Base-by-base conservation (phyloP, 2,888 invertebrate species). In the Apotomis capreana region DNA sequence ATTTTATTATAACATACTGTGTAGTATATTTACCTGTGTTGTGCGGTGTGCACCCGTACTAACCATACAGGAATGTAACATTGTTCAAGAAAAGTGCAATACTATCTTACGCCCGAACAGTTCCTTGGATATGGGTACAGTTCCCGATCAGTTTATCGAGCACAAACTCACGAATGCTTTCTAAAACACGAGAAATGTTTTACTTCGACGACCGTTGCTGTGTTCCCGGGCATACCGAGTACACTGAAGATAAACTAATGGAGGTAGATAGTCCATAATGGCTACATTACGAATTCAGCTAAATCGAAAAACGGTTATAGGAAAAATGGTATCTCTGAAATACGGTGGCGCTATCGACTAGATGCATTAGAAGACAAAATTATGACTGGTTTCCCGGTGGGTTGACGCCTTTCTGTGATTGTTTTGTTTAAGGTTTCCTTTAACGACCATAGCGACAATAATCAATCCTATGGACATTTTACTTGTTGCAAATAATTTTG, bases 161-260 rank as follows among this genome's bases (percentile, higher is more conserved):
- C 73, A 68, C 75, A 74, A 83, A 81, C 86, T 86, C 87, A 87
- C 87, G 87, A 89, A 84, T 83, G 84, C 86, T 87, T 84, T 87
- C 87, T 86, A 84, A 81, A 85, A 92, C 91, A 91, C 83, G 90
- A 87, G 86, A 92, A 92, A 85, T 89, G 89, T 89, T 91, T 92
- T 90, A 92, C 87, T 86, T 83, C 84, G 86, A 88, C 87, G 86
- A 86, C 85, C 85, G 81, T 82, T 79, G 80, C 83, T 79, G 83
- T 84, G 87, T 86, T 79, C 79, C 80, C 65, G 77, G 82, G 80
- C 81, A 80, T 77, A 80, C 78, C 74, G 78, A 70, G 74, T 73
- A 70, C 70, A 81, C 80, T 78, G 76, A 73, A 76, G 77, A 78
- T 79, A 79, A 78, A 75, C 74, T 75, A 68, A 74, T 73, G 75